These are phyloP conservation scores for Dermolepida albohirtum DNA, from an alignment of 2,888 invertebrate genomes.

Conservation along the genomic window DNA sequence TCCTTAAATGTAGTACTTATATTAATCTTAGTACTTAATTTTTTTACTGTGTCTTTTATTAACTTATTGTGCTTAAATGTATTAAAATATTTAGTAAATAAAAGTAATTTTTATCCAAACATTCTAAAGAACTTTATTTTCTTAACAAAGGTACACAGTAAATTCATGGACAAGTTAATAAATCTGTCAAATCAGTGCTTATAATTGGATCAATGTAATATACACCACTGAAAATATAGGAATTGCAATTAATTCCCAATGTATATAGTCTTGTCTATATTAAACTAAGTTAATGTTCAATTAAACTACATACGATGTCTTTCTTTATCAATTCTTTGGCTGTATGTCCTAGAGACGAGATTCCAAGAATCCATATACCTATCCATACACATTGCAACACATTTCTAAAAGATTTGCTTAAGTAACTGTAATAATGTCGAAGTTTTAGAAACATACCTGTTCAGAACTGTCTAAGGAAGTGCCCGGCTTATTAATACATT, in stretches of 20 bases:
- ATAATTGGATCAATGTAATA: conserved; percentile 3
- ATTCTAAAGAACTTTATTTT: neutral
- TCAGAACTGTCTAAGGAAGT: conserved; percentile 89
- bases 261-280: neutral
- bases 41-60: conserved; percentile 29
- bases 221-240: neutral
- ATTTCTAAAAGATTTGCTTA: conserved; percentile 76
- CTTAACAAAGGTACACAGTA: neutral
- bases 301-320: conserved; percentile 58
- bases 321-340: conserved; percentile 86
- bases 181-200: conserved; percentile 16
- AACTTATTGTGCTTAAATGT: conserved; percentile 22
- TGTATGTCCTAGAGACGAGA: conserved; percentile 90
- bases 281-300: conserved; percentile 9
- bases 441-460: conserved; percentile 68
- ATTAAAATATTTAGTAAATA: conserved; percentile 16
- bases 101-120: neutral
- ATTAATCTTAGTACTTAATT: conserved; percentile 33
- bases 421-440: neutral
- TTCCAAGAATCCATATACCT: conserved; percentile 98
- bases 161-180: conserved; percentile 18
- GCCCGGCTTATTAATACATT: conserved; percentile 93
- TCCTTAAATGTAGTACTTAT: conserved; percentile 21
- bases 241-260: neutral
- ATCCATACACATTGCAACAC: conserved; percentile 98